A percentile compares a stretch with the other conserved stretches of the same genome.
phyloP scores from a whole-genome alignment of 2,113 vertebrate species.

The Argyrosomus japonicus region DNA sequence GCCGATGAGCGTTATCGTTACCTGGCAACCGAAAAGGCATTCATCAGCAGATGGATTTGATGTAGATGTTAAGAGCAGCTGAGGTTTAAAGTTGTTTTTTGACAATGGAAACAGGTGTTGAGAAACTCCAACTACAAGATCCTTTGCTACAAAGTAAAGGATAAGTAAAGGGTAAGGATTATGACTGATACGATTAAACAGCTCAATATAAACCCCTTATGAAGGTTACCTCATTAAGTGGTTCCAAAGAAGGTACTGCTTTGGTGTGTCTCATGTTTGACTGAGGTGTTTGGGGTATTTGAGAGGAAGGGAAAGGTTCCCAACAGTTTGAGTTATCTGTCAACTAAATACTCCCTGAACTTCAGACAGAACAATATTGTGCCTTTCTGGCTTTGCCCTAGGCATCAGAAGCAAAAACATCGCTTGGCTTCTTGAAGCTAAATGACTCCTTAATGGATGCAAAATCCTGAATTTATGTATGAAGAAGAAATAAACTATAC shows the following conservation, averaged over 20 bases:
- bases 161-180: too few relatives aligned
- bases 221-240: not conserved
- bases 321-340: constrained; percentile 10
- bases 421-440: not conserved
- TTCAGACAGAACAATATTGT: not conserved
- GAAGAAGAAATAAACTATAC: not conserved
- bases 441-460: not conserved
- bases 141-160: too few relatives aligned
- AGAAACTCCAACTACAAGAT: not conserved
- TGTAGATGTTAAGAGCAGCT: too few relatives aligned
- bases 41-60: too few relatives aligned
- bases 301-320: not conserved
- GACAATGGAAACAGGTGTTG: not conserved
- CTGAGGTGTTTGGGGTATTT: not conserved
- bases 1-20: too few relatives aligned
- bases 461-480: constrained; percentile 3
- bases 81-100: not conserved
- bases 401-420: not conserved
- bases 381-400: not conserved
- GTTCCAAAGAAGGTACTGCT: not conserved
- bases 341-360: not conserved
- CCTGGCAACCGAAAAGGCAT: too few relatives aligned
- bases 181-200: not conserved
- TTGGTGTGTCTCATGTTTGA: not conserved
- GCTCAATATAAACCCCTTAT: too few relatives aligned